These are phyloP conservation scores for Aphelenchoides besseyi DNA, from an alignment of 1,140 invertebrate species.

Conservation along the genomic window DNA sequence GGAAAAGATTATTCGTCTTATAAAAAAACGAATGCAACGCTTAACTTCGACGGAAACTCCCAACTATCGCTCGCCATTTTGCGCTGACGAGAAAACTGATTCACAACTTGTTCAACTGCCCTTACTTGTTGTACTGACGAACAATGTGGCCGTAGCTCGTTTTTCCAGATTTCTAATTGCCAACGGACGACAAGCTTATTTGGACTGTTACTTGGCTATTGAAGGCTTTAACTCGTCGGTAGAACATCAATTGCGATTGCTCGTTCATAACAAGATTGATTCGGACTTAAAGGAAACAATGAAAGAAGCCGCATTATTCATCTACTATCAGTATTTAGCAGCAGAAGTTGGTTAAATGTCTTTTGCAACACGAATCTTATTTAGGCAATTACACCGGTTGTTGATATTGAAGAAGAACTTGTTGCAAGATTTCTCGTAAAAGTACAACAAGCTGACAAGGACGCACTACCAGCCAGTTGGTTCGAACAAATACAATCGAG, in stretches of 20 bases:
- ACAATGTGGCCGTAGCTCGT: slow-evolving; percentile 75
- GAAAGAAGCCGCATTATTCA: slow-evolving; percentile 74
- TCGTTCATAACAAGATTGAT: slow-evolving; percentile 47
- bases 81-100: not conserved
- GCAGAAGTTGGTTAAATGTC: slow-evolving; percentile 69
- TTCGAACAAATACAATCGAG: slow-evolving; percentile 78
- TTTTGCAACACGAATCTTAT: no score
- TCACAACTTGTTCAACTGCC: not conserved
- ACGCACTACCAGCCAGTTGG: slow-evolving; percentile 71
- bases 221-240: slow-evolving; percentile 77
- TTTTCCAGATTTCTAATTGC: slow-evolving; percentile 77
- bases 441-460: slow-evolving; percentile 71
- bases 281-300: slow-evolving; percentile 67
- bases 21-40: slow-evolving; percentile 14
- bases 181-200: slow-evolving; percentile 73
- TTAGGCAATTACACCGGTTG: no score
- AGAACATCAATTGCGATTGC: slow-evolving; percentile 69
- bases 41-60: not conserved
- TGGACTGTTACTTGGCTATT: slow-evolving; percentile 79
- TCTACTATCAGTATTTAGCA: slow-evolving; percentile 74
- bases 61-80: slow-evolving; percentile 4
- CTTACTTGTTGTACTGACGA: slow-evolving; percentile 75
- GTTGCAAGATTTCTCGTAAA: slow-evolving; percentile 70
- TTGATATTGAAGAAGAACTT: slow-evolving; percentile 70
- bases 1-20: not conserved